Conservation (phyloP, 2,113 vertebrate species). For the Hydrolagus affinis region DNA sequence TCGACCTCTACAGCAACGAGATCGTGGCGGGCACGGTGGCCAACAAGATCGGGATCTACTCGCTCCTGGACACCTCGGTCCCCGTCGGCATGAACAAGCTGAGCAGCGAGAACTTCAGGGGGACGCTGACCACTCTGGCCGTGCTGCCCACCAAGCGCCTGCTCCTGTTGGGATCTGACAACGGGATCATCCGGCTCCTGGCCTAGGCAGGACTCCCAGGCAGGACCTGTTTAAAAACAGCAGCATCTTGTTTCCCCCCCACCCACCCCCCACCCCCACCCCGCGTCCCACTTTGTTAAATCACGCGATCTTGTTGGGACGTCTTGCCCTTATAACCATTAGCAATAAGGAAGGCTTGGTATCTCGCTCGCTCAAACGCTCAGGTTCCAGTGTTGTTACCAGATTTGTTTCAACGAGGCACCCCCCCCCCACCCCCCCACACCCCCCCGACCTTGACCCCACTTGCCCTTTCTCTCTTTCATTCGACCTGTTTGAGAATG, state of each 20-base stretch:
- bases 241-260: too few species aligned
- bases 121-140: slow-evolving; percentile 83
- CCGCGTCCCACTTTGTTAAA: too few species aligned
- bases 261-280: too few species aligned
- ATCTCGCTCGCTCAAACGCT: not conserved
- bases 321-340: slow-evolving; percentile 37
- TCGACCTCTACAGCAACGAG: slow-evolving; percentile 80
- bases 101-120: slow-evolving; percentile 92
- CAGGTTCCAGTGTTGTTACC: slow-evolving; percentile 25
- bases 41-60: slow-evolving; percentile 91
- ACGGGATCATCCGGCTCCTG: slow-evolving; percentile 77
- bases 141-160: slow-evolving; percentile 90
- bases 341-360: slow-evolving; percentile 43
- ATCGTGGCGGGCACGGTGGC: slow-evolving; percentile 84
- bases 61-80: slow-evolving; percentile 73
- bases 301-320: too few species aligned
- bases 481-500: not conserved
- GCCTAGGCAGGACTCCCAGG: slow-evolving; percentile 47
- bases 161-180: slow-evolving; percentile 88
- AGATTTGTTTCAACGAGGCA: slow-evolving; percentile 47
- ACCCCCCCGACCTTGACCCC: slow-evolving; percentile 40
- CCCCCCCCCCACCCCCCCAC: slow-evolving; percentile 45
- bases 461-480: not conserved
- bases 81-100: slow-evolving; percentile 78
- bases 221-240: not conserved